phyloP scores from a whole-genome alignment of 2,888 invertebrate species.

The Lathronympha strigana region DNA sequence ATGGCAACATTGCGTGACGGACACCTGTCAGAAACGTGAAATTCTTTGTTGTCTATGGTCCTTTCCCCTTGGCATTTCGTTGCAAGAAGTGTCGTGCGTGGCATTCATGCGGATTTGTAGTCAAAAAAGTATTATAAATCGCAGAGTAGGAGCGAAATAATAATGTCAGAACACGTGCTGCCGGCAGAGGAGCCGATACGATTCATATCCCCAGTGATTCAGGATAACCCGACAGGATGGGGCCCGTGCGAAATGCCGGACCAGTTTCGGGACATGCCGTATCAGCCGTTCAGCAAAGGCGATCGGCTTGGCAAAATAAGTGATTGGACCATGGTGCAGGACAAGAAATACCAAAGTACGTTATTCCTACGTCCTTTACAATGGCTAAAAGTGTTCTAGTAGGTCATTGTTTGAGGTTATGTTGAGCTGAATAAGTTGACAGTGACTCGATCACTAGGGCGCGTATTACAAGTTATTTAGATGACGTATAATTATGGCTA shows the following conservation, averaged over 20 bases:
- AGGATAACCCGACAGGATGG: conserved; percentile 96
- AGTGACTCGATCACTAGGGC: conserved; percentile 18
- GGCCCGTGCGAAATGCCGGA: conserved; percentile 98
- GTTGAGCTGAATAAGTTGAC: conserved; percentile 33
- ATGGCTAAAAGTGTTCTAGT: neutral
- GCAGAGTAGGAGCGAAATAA: conserved; percentile 44
- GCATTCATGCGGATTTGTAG: conserved; percentile 50
- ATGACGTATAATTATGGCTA: conserved; percentile 10
- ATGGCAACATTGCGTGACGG: conserved; percentile 2
- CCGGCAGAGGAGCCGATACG: conserved; percentile 86
- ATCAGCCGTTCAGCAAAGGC: conserved; percentile 99
- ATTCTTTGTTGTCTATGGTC: conserved; percentile 23
- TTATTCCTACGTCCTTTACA: conserved; percentile 45
- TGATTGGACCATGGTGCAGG: conserved; percentile 98
- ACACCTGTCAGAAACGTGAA: conserved; percentile 21
- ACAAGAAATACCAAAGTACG: conserved; percentile 96
- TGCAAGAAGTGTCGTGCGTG: conserved; percentile 41
- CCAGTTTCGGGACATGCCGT: conserved; percentile 98
- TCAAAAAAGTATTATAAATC: conserved; percentile 46
- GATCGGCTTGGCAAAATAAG: conserved; percentile 99
- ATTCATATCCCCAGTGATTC: conserved; percentile 89
- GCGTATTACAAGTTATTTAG: conserved; percentile 8
- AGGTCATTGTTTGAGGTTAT: conserved; percentile 42
- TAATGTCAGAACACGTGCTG: conserved; percentile 79
- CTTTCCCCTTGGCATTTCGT: conserved; percentile 40